Conservation (phyloP, 2,797 vertebrate species). For the Limnodromus scolopaceus region DNA sequence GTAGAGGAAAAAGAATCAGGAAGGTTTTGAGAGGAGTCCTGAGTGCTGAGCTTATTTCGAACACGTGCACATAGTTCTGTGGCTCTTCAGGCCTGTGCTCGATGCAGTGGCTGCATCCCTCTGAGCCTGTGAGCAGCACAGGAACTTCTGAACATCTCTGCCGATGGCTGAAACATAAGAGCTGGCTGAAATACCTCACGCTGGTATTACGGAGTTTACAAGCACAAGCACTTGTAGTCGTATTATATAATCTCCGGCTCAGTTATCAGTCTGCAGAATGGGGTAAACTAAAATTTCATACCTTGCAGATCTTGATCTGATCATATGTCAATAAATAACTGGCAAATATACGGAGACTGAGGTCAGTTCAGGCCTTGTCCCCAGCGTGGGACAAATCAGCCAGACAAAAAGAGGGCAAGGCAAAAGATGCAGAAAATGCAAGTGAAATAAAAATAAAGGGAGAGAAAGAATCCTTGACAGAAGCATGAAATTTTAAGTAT, state of each 20-base stretch:
- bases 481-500: not conserved
- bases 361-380: not conserved
- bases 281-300: not conserved
- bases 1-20: not conserved
- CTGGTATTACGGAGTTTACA: not conserved
- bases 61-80: fast-evolving
- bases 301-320: not conserved
- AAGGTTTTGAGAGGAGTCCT: not conserved
- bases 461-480: not conserved
- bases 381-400: not conserved
- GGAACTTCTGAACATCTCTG: not conserved
- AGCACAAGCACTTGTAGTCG: fast-evolving
- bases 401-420: not conserved
- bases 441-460: not conserved
- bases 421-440: not conserved
- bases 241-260: not conserved
- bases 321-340: not conserved
- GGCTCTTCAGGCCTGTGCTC: not conserved
- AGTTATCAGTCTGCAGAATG: not conserved
- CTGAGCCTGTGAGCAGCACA: not conserved
- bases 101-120: not conserved
- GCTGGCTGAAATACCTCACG: not conserved
- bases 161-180: not conserved
- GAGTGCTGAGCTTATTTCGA: not conserved
- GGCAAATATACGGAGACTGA: not conserved